phyloP scores from a whole-genome alignment of 2,888 invertebrate species.

The Diaprepes abbreviatus region DNA sequence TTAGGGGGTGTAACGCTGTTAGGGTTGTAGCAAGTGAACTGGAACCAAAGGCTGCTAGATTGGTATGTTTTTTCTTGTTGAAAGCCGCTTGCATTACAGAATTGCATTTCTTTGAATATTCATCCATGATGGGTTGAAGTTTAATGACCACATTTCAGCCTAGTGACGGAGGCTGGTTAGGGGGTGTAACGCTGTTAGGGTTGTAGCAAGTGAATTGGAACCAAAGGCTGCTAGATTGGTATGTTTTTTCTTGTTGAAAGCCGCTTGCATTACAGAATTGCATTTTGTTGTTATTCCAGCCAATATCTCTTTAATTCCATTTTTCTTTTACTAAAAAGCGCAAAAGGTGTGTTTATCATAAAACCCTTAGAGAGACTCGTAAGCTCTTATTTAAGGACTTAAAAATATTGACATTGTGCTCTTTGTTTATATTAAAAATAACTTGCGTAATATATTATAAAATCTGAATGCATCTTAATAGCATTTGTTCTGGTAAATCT shows the following conservation, averaged over 20 bases:
- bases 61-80: no score
- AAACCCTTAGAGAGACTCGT: not conserved
- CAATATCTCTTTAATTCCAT: no score
- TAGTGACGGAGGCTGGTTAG: not conserved
- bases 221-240: not conserved
- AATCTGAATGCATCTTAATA: no score
- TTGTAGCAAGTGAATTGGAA: not conserved
- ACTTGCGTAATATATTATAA: no score
- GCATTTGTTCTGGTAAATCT: no score
- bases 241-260: not conserved
- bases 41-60: no score
- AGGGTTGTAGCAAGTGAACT: no score
- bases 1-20: not conserved
- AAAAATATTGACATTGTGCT: no score
- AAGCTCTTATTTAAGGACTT: no score
- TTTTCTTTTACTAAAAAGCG: not conserved
- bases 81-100: not conserved
- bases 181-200: not conserved
- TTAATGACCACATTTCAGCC: not conserved
- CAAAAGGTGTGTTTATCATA: not conserved
- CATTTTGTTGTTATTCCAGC: not conserved
- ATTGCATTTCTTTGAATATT: not conserved
- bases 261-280: not conserved
- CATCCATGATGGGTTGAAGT: no score
- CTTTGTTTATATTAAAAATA: not conserved